Evolutionary conservation across 2,797 vertebrate species (phyloP).

Genomic region (Platyrinchus mystaceus): DNA sequence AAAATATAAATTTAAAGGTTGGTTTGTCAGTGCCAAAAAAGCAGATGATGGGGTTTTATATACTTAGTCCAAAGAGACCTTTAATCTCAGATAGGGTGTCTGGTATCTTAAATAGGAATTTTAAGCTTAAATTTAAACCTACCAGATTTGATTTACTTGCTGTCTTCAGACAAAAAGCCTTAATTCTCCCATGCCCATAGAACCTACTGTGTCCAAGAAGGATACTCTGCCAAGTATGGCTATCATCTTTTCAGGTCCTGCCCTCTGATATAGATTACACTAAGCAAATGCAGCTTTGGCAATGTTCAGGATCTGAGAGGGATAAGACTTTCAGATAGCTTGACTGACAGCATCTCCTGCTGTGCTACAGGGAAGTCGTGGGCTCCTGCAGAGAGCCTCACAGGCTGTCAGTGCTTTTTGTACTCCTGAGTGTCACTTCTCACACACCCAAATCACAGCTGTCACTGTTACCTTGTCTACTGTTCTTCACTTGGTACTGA

Average conservation of each 20-base stretch:
- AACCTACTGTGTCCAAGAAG: not conserved
- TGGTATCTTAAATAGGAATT: not conserved
- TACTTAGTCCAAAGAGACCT: not conserved
- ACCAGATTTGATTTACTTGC: not conserved
- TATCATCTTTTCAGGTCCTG: not conserved
- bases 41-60: not conserved
- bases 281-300: not conserved
- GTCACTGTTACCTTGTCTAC: not conserved
- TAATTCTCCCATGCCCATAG: not conserved
- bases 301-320: not conserved
- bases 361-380: not conserved
- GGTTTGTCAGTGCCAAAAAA: not conserved
- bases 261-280: not conserved
- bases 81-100: not conserved
- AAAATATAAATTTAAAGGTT: not conserved
- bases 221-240: not conserved
- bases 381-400: not conserved
- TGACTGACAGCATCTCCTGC: not conserved
- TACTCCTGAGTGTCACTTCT: not conserved
- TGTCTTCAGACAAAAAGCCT: not conserved
- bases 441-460: not conserved
- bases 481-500: not conserved
- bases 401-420: not conserved
- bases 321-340: not conserved
- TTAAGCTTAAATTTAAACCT: not conserved